phyloP scores from a whole-genome alignment of 2,113 vertebrate species.

The Neotoma lepida region DNA sequence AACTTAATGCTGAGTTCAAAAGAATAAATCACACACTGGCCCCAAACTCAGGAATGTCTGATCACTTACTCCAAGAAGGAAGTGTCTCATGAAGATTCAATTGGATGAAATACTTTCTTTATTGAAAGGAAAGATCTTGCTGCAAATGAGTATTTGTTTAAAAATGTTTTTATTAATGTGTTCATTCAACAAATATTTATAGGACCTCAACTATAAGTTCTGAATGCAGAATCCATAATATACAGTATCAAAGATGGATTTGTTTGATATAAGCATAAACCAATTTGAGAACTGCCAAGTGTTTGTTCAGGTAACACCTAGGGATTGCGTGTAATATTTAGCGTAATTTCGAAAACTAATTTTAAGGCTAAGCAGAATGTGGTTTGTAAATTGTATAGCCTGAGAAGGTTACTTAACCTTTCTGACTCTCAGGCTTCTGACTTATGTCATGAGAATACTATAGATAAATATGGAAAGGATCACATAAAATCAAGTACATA shows the following conservation, averaged over 20 bases:
- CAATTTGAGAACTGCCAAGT: slow-evolving; percentile 37
- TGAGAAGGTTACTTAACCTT: slow-evolving; percentile 22
- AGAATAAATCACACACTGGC: background rate
- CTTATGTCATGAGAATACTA: background rate
- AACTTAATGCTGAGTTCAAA: slow-evolving; percentile 29
- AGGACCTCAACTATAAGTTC: background rate
- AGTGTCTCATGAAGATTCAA: slow-evolving; percentile 33
- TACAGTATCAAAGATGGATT: background rate
- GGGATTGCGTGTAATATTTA: slow-evolving; percentile 3
- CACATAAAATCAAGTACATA: slow-evolving; percentile 29
- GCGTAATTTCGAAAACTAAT: background rate
- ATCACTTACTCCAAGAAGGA: background rate
- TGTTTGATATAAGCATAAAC: slow-evolving; percentile 32
- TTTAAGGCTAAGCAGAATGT: background rate
- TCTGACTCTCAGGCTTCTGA: background rate
- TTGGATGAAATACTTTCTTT: slow-evolving; percentile 17
- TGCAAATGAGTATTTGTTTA: background rate
- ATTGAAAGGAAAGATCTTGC: slow-evolving; percentile 20
- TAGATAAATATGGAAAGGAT: slow-evolving; percentile 8
- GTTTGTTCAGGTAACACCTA: background rate
- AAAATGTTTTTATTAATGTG: slow-evolving; percentile 37
- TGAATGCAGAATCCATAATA: slow-evolving; percentile 26
- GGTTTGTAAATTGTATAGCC: background rate
- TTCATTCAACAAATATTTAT: slow-evolving; percentile 53
- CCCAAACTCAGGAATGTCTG: slow-evolving; percentile 2